Evolutionary conservation across 1,140 invertebrate species (phyloP).

Genomic region (Lucilia sericata): DNA sequence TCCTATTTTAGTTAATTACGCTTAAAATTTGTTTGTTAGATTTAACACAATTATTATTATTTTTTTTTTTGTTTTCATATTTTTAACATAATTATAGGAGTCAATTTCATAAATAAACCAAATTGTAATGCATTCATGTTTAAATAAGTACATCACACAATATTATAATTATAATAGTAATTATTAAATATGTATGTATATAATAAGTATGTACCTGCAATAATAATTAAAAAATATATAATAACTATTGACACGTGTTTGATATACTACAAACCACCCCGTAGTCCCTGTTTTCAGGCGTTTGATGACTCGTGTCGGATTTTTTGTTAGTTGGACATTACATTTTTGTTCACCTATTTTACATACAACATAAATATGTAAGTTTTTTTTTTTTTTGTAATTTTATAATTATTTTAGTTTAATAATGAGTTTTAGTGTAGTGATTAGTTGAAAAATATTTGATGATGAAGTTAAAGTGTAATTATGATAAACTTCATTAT

Average conservation of each 20-base stretch:
- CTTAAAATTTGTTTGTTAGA: neutral
- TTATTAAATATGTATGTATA: neutral
- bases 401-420: neutral
- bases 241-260: slow-evolving; percentile 18
- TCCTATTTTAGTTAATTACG: too few relatives aligned
- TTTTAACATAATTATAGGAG: neutral
- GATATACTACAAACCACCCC: neutral
- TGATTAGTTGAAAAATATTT: neutral
- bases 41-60: neutral
- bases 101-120: slow-evolving; percentile 11
- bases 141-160: neutral
- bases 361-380: neutral
- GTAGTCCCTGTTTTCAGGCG: too few relatives aligned
- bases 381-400: neutral
- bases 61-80: neutral
- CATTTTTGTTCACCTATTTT: neutral
- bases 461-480: neutral
- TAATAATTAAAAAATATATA: neutral
- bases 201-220: neutral
- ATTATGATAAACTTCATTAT: neutral
- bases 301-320: neutral
- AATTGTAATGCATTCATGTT: neutral
- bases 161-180: neutral
- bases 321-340: neutral
- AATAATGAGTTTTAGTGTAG: neutral